Evolutionary conservation across 2,113 vertebrate genomes (phyloP).

Genomic region (Saccopteryx bilineata): DNA sequence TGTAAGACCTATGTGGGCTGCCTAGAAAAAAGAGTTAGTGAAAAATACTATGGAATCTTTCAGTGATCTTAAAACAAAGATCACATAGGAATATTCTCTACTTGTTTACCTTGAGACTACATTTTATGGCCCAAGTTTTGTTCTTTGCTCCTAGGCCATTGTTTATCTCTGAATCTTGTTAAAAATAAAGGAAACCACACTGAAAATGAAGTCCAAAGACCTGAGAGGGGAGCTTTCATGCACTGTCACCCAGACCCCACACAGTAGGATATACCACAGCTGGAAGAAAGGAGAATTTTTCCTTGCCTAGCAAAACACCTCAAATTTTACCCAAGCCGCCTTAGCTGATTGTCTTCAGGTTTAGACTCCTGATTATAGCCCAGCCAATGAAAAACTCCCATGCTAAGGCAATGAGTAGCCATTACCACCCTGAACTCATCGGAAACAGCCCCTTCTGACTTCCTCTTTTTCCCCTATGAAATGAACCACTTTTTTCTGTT

Average conservation of each 20-base stretch:
- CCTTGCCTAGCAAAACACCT: neutral
- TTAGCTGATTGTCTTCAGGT: neutral
- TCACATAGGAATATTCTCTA: neutral
- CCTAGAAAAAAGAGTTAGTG: neutral
- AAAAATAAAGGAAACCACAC: neutral
- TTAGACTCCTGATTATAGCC: neutral
- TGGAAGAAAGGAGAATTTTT: neutral
- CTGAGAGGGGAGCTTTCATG: neutral
- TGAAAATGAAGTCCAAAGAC: neutral
- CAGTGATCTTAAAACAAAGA: neutral
- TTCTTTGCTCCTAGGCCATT: neutral
- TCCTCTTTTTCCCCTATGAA: neutral
- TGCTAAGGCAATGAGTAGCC: neutral
- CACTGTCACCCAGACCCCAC: neutral
- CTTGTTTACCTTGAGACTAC: neutral
- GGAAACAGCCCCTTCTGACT: neutral
- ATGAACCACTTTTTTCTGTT: neutral
- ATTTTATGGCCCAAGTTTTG: neutral
- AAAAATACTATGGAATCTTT: conserved; percentile 21
- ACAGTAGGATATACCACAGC: neutral
- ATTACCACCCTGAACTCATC: neutral
- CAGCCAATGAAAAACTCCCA: neutral
- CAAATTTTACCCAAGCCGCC: neutral
- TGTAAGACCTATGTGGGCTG: neutral
- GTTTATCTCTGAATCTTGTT: neutral